phyloP scores from a whole-genome alignment of 2,113 vertebrate genomes.

The Aspidoscelis tigris region DNA sequence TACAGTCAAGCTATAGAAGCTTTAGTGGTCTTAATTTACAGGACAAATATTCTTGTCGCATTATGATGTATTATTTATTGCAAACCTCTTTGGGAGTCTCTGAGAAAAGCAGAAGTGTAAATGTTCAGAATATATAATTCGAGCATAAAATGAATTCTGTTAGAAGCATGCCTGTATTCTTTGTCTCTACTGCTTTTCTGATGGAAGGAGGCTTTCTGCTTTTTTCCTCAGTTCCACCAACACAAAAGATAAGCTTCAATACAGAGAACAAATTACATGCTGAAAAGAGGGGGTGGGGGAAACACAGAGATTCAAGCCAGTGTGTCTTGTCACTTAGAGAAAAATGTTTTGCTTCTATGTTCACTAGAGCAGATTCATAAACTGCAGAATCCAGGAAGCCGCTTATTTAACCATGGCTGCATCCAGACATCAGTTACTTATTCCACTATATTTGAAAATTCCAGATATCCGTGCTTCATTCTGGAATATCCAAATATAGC shows the following conservation, averaged over 20 bases:
- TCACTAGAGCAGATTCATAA: not conserved
- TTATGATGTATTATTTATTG: not conserved
- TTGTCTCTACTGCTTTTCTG: slow-evolving; percentile 7
- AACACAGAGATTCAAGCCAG: not conserved
- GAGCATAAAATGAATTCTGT: slow-evolving; percentile 1
- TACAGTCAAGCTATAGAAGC: not conserved
- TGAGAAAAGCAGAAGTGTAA: slow-evolving; percentile 8
- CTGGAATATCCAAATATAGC: too few relatives aligned
- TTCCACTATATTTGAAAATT: too few relatives aligned
- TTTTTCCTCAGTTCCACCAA: not conserved
- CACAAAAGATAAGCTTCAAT: slow-evolving; percentile 2
- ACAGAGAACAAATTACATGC: not conserved
- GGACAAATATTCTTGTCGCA: not conserved
- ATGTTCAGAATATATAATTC: slow-evolving; percentile 8
- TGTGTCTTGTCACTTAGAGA: not conserved
- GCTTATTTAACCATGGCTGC: not conserved
- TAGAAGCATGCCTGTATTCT: not conserved
- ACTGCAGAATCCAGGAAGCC: not conserved
- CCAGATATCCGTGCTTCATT: too few relatives aligned
- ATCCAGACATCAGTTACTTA: too few relatives aligned
- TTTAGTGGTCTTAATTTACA: slow-evolving; percentile 11
- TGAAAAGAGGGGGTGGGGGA: not conserved
- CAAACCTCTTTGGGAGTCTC: not conserved
- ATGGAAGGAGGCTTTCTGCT: not conserved
- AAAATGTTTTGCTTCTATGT: not conserved